Base-by-base conservation (phyloP, 2,113 vertebrate genomes). In the Xenus cinereus region DNA sequence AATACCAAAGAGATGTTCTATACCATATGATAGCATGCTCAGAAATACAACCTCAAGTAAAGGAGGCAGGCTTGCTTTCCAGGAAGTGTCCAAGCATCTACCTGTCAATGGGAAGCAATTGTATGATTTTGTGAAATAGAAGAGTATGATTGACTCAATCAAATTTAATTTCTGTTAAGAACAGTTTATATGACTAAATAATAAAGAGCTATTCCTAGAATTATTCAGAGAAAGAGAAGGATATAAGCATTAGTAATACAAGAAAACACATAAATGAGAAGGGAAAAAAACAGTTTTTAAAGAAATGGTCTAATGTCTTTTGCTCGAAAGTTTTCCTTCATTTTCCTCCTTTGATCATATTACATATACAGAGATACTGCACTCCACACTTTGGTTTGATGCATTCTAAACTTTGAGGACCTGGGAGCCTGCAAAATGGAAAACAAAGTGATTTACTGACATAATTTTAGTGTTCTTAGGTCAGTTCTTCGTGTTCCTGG, bases 401-500 rank as follows among this genome's bases (percentile, higher is more conserved):
- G 20, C 54, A 54, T 77, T 90, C 39, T 85, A 87, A 91, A 66
- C 81, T 86, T 87, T 7, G 35, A 89, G 57, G 60, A 76, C 46
- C 62, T 76, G 26, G 69, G 48, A 67, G 86, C 41, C 84, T 95
- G 81, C 66, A 94, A 92, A 94, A 69, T 85, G 79, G 81, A 93
- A 91, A 89, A 12, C 9, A 26, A 81, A 95, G 54, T 90, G 84
- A 94, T 88, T 90, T 92, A 93, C 66, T 95, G 91, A 82, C 54
- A 72, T 33, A 12, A 75, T 66, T 95, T 96, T 59, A 75, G 39
- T 74, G 72, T 83, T 96, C 74, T 59, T 33, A 69, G 89, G 91
- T 93, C 91, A 96, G 95, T 93, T 97, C 87, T 67, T 78, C 22
- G 32, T 92, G 93, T 97, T 95, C 96, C 95, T 97, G 97, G 92